Conservation (phyloP, 2,888 invertebrate genomes). For the Acanthoscelides obtectus region DNA sequence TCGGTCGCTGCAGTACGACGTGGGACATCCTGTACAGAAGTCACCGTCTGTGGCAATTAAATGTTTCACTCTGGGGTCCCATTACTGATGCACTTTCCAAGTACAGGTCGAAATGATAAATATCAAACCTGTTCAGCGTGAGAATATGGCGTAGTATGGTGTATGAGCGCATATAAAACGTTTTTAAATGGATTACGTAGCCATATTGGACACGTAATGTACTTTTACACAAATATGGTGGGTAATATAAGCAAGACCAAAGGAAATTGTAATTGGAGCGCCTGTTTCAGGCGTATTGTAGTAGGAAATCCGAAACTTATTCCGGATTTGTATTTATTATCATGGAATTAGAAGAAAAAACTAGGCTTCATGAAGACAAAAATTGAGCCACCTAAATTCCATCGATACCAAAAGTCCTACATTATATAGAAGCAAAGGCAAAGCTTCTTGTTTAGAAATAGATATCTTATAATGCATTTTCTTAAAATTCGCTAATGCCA, state of each 20-base stretch:
- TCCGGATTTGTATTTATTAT: not conserved
- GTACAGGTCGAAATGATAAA: not conserved
- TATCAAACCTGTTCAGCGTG: not conserved
- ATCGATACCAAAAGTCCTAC: too few species aligned
- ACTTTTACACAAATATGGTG: not conserved
- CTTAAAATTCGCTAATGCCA: too few species aligned
- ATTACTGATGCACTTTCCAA: not conserved
- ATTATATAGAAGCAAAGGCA: too few species aligned
- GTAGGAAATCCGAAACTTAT: not conserved
- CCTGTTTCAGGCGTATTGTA: not conserved
- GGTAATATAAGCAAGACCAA: not conserved
- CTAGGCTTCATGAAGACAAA: too few species aligned
- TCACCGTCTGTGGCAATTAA: not conserved
- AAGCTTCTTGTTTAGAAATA: too few species aligned
- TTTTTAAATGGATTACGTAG: not conserved
- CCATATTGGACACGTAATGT: not conserved
- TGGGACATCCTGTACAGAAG: too few species aligned
- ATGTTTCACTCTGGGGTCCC: not conserved
- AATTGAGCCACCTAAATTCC: too few species aligned
- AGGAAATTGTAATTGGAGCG: not conserved
- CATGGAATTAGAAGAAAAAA: too few species aligned
- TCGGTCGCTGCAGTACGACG: too few species aligned
- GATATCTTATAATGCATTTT: too few species aligned
- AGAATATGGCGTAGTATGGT: not conserved
- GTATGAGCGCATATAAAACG: not conserved